phyloP scores from a whole-genome alignment of 2,797 vertebrate species.

The Zalophus californianus region DNA sequence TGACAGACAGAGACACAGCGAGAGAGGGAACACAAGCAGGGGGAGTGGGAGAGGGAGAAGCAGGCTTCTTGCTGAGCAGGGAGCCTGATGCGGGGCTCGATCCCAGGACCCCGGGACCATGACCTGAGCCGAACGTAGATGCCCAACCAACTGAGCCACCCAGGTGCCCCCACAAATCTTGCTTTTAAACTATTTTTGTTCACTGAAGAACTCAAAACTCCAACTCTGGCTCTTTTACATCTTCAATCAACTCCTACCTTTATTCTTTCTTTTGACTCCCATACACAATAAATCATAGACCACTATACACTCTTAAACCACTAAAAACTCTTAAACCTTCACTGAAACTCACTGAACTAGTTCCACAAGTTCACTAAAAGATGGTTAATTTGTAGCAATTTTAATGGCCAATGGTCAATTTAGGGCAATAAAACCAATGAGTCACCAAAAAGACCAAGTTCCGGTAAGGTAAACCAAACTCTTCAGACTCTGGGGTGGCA shows the following conservation, averaged over 20 bases:
- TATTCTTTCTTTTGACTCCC: not conserved
- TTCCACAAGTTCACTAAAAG: conserved; percentile 43
- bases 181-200: conserved; percentile 25
- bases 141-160: too few relatives aligned
- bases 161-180: not conserved
- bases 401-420: conserved; percentile 24
- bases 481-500: not conserved
- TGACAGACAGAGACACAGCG: too few relatives aligned
- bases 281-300: not conserved
- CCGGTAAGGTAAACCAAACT: not conserved
- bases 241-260: not conserved
- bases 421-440: conserved; percentile 21
- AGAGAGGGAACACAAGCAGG: too few relatives aligned
- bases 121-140: too few relatives aligned
- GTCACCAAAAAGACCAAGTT: conserved; percentile 34
- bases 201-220: conserved; percentile 16
- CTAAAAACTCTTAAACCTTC: conserved; percentile 23
- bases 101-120: too few relatives aligned
- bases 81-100: too few relatives aligned
- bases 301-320: not conserved
- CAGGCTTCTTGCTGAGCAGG: too few relatives aligned
- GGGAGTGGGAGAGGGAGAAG: too few relatives aligned
- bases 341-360: not conserved
- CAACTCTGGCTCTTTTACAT: not conserved
- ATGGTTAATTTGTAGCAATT: conserved; percentile 45